phyloP scores from a whole-genome alignment of 2,113 vertebrate species.

The Parus major region DNA sequence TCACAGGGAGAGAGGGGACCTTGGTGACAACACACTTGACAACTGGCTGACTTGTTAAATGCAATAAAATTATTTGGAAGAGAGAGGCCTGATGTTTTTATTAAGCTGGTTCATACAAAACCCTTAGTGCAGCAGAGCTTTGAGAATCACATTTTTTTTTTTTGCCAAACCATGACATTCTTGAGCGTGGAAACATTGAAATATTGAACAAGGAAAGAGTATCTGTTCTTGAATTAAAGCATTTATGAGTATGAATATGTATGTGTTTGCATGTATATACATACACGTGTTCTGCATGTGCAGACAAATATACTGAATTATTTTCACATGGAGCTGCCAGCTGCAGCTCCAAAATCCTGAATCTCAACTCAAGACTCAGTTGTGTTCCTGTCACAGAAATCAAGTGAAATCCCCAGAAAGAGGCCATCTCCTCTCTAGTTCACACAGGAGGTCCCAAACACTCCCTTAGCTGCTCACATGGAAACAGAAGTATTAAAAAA shows the following conservation, averaged over 20 bases:
- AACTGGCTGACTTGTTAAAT: constrained; percentile 25
- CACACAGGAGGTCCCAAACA: neutral
- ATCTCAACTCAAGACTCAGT: neutral
- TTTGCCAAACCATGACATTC: neutral
- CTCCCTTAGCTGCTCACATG: neutral
- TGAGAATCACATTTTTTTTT: neutral
- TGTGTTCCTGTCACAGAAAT: neutral
- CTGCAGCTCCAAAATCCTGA: neutral
- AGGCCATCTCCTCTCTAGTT: neutral
- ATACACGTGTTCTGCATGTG: neutral
- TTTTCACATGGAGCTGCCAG: neutral
- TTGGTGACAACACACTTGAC: neutral
- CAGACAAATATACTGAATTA: neutral
- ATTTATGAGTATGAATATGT: neutral
- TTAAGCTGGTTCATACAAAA: neutral
- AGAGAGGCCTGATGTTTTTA: constrained; percentile 5
- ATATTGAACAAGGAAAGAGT: neutral
- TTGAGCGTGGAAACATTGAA: neutral
- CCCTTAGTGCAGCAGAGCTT: neutral
- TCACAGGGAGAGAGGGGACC: neutral
- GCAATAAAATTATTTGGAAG: constrained; percentile 14
- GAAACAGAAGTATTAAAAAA: neutral
- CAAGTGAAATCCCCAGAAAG: neutral
- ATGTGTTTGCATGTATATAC: too few relatives aligned
- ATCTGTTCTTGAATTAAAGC: neutral